Evolutionary conservation across 2,888 invertebrate genomes (phyloP).

Genomic region (Limnephilus marmoratus): DNA sequence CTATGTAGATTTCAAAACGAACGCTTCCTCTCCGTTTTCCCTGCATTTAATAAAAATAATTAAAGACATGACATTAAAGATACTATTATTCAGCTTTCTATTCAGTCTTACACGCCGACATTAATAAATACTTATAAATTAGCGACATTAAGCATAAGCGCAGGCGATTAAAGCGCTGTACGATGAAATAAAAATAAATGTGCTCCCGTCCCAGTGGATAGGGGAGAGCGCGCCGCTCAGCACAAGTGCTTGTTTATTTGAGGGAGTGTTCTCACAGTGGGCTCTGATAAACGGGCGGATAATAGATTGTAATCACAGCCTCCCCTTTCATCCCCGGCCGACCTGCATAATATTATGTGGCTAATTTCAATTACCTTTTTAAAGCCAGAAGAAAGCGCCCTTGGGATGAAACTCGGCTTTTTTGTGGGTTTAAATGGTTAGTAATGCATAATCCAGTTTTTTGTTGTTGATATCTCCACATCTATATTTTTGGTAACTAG

Average conservation of each 20-base stretch:
- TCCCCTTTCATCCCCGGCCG: conserved; percentile 39
- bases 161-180: neutral
- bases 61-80: neutral
- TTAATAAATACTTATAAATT: neutral
- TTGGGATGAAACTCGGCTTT: conserved; percentile 32
- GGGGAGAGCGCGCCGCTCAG: conserved; percentile 12
- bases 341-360: conserved; percentile 61
- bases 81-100: neutral
- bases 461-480: neutral
- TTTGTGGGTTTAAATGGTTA: neutral
- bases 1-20: too few species aligned
- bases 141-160: neutral
- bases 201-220: neutral
- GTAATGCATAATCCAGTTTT: neutral
- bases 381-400: conserved; percentile 33
- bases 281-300: conserved; percentile 65
- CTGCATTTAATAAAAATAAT: neutral
- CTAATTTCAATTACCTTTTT: conserved; percentile 62
- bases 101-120: neutral
- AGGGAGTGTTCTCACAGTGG: conserved; percentile 53
- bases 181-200: conserved; percentile 7
- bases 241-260: conserved; percentile 63
- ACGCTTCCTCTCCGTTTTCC: neutral
- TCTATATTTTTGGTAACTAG: neutral
- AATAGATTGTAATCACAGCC: conserved; percentile 66